Percentiles rank a stretch among this genome's conserved stretches.
Evolutionary conservation across 2,113 vertebrate genomes (phyloP).

Genomic region (Vicugna pacos): DNA sequence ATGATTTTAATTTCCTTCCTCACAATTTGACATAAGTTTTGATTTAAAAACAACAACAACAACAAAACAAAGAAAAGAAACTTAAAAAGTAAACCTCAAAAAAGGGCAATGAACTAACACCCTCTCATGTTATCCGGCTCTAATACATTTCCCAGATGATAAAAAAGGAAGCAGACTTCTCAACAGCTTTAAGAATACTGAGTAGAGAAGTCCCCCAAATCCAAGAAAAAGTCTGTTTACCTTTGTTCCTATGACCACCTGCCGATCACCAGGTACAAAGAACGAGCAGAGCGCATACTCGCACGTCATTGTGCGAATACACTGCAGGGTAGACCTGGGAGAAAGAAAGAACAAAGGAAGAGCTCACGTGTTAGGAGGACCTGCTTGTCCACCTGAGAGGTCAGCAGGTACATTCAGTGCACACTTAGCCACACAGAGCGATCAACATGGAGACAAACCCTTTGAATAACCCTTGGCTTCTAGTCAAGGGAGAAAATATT

Average conservation of each 20-base stretch:
- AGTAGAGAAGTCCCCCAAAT: not conserved
- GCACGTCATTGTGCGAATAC: slow-evolving; percentile 96
- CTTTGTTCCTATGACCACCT: slow-evolving; percentile 97
- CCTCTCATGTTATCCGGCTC: not conserved
- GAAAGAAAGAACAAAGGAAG: not conserved
- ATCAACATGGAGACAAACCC: not conserved
- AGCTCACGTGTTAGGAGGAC: not conserved
- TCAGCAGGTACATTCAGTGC: not conserved
- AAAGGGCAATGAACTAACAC: not conserved
- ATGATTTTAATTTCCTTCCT: slow-evolving; percentile 27
- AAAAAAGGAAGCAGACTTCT: not conserved
- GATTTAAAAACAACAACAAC: not conserved
- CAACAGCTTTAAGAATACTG: not conserved
- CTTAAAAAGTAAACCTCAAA: not conserved
- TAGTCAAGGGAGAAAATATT: not conserved
- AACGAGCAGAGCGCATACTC: slow-evolving; percentile 96
- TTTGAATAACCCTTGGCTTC: not conserved
- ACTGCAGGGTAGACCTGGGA: slow-evolving; percentile 94
- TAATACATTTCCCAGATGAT: not conserved
- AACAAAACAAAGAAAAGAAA: not conserved
- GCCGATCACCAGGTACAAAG: slow-evolving; percentile 97
- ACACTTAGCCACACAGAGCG: not conserved
- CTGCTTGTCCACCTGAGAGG: no score
- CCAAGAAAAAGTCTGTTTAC: slow-evolving; percentile 82
- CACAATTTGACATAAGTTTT: not conserved